phyloP scores from a whole-genome alignment of 2,888 invertebrate species.

The Taenaris catops region DNA sequence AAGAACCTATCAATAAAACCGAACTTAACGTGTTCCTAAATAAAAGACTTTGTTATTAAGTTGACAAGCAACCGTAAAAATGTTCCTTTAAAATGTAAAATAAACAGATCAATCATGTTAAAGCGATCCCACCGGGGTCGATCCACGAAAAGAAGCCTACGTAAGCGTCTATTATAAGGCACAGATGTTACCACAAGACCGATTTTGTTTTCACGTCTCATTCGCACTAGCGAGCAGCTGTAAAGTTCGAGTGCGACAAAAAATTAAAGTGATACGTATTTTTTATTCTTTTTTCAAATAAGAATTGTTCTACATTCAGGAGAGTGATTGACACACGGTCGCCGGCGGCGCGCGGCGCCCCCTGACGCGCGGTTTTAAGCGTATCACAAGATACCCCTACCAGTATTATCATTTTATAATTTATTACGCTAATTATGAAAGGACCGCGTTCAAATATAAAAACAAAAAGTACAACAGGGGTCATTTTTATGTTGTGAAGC shows the following conservation, averaged over 20 bases:
- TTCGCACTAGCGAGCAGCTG: constrained; percentile 36
- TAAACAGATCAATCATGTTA: constrained; percentile 80
- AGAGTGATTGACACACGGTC: constrained; percentile 78
- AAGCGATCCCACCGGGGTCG: constrained; percentile 76
- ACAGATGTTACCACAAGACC: constrained; percentile 75
- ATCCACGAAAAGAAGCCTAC: constrained; percentile 78
- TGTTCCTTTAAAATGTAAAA: constrained; percentile 79
- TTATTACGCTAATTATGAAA: constrained; percentile 78
- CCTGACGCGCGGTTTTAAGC: constrained; percentile 65
- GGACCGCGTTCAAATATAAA: constrained; percentile 73
- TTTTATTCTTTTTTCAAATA: constrained; percentile 70
- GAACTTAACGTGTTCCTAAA: constrained; percentile 73
- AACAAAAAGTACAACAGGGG: constrained; percentile 52
- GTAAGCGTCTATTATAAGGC: constrained; percentile 77
- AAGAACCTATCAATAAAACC: constrained; percentile 77
- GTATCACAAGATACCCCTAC: constrained; percentile 72
- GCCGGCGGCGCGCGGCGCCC: constrained; percentile 61
- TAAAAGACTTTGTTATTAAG: constrained; percentile 79
- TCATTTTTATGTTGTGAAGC: constrained; percentile 60
- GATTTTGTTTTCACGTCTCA: constrained; percentile 50
- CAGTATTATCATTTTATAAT: constrained; percentile 78
- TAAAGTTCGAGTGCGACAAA: constrained; percentile 45
- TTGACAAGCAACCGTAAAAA: constrained; percentile 80
- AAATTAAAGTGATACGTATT: constrained; percentile 69
- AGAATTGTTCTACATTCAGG: constrained; percentile 76